Conservation (phyloP, 1,140 invertebrate genomes). For the Portunus trituberculatus region DNA sequence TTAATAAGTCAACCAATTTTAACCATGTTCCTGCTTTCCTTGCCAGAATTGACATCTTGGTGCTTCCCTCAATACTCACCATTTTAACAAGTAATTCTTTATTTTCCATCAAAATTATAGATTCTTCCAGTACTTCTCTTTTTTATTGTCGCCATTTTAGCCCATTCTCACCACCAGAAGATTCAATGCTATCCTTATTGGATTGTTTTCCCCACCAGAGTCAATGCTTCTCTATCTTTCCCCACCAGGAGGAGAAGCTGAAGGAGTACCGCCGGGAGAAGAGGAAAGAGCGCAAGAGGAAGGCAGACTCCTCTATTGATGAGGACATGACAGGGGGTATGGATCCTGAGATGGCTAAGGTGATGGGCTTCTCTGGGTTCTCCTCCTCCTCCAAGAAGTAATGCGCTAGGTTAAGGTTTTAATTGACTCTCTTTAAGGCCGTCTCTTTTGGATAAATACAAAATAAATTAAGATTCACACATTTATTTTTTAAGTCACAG, state of each 20-base stretch:
- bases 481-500: slow-evolving; percentile 23
- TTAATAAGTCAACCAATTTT: too few relatives aligned
- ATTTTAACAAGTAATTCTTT: too few relatives aligned
- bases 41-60: too few relatives aligned
- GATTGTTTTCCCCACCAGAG: too few relatives aligned
- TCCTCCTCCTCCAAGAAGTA: slow-evolving; percentile 93
- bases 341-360: slow-evolving; percentile 90
- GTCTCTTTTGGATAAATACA: background rate
- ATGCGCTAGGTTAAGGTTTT: slow-evolving; percentile 39
- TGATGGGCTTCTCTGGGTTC: slow-evolving; percentile 99
- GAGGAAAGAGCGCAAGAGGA: slow-evolving; percentile 93
- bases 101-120: too few relatives aligned
- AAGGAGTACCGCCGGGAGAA: slow-evolving; percentile 96
- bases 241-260: slow-evolving; percentile 91
- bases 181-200: too few relatives aligned
- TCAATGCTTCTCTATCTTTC: slow-evolving; percentile 41
- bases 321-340: slow-evolving; percentile 83
- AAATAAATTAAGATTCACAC: background rate
- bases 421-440: too few relatives aligned
- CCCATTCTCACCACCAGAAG: too few relatives aligned
- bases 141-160: too few relatives aligned
- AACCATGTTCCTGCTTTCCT: too few relatives aligned
- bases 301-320: slow-evolving; percentile 86
- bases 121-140: too few relatives aligned
- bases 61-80: too few relatives aligned